Percentiles rank a stretch among this genome's conserved stretches.
These are phyloP conservation scores for Lamprotornis superbus DNA, from an alignment of 2,113 vertebrate genomes.

Conservation along the genomic window DNA sequence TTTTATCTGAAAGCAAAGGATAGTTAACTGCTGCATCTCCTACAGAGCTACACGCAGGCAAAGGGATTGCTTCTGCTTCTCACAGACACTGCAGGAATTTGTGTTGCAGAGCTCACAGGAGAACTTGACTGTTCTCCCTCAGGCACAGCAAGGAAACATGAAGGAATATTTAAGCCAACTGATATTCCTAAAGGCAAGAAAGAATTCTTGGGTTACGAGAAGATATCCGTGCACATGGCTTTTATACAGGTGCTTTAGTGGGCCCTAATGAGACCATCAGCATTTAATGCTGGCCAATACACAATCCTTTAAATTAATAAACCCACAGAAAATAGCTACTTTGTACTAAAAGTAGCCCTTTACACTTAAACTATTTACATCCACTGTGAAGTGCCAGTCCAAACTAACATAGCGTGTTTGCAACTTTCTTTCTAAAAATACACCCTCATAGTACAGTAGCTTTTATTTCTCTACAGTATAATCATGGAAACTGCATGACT, in stretches of 20 bases:
- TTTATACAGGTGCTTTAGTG: background rate
- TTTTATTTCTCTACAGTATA: background rate
- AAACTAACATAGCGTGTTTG: background rate
- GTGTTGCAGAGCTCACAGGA: background rate
- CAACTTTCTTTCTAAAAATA: constrained; percentile 25
- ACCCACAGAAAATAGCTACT: background rate
- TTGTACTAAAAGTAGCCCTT: background rate
- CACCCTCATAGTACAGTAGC: background rate
- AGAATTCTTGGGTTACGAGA: background rate
- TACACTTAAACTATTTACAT: background rate
- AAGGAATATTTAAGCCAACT: background rate
- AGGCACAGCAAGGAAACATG: background rate
- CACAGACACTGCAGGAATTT: background rate
- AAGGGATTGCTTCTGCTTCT: background rate
- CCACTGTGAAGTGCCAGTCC: background rate
- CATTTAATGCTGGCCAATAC: background rate
- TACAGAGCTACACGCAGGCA: background rate
- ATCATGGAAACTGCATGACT: constrained; percentile 7
- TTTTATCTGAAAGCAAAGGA: background rate
- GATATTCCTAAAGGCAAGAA: background rate
- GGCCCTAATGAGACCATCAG: background rate
- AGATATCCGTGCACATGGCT: background rate
- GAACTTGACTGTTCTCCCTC: background rate
- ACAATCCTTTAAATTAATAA: background rate
- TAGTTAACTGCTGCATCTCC: background rate